Evolutionary conservation across 2,888 invertebrate genomes (phyloP).

Genomic region (Malacosoma neustria): DNA sequence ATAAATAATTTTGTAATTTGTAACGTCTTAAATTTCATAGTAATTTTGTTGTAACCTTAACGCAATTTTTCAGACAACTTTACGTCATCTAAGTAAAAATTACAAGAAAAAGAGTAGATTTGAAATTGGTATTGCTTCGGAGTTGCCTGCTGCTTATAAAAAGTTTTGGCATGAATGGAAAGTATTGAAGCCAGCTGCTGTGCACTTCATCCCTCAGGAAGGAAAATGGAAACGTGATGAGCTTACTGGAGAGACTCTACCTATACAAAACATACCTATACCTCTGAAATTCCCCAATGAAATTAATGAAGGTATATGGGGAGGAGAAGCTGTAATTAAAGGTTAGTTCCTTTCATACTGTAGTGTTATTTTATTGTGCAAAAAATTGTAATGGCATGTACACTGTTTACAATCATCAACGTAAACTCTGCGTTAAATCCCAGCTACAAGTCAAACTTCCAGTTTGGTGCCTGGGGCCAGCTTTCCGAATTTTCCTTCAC

Average conservation of each 20-base stretch:
- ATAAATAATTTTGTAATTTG: slow-evolving; percentile 5
- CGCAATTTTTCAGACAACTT: slow-evolving; percentile 50
- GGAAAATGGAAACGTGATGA: slow-evolving; percentile 84
- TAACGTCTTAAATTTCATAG: slow-evolving; percentile 27
- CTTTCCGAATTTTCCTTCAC: too few species aligned
- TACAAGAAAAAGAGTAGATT: slow-evolving; percentile 71
- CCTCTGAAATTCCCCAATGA: slow-evolving; percentile 87
- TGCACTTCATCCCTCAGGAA: slow-evolving; percentile 82
- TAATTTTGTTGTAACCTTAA: slow-evolving; percentile 23
- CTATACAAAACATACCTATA: slow-evolving; percentile 84
- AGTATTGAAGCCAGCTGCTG: slow-evolving; percentile 75
- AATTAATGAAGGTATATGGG: slow-evolving; percentile 92
- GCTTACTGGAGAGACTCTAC: slow-evolving; percentile 80
- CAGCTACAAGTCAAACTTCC: too few species aligned
- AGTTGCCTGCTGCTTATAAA: slow-evolving; percentile 86
- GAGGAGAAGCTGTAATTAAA: slow-evolving; percentile 94
- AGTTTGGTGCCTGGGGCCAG: too few species aligned
- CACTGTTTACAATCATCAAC: too few species aligned
- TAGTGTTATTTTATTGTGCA: too few species aligned
- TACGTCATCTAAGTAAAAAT: slow-evolving; percentile 61
- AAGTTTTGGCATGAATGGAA: slow-evolving; percentile 93
- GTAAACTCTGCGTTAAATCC: too few species aligned
- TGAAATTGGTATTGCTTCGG: slow-evolving; percentile 79
- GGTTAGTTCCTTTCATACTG: slow-evolving; percentile 67
- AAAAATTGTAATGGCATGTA: too few species aligned